These are phyloP conservation scores for Hydropsyche tenuis DNA, from an alignment of 1,140 invertebrate genomes.

Conservation along the genomic window DNA sequence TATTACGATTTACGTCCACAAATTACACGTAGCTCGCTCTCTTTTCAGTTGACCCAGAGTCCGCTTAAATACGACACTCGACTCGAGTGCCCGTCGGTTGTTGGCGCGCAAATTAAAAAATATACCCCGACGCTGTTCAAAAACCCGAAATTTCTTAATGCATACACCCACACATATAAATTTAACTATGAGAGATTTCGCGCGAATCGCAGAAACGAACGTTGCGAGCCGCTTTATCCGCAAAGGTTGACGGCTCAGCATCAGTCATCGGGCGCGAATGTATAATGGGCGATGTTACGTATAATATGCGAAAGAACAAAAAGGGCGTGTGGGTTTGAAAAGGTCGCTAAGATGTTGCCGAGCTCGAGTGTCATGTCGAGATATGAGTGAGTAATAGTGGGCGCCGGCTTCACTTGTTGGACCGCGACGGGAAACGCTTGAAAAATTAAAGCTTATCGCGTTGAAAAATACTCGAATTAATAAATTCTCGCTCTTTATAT, in stretches of 20 bases:
- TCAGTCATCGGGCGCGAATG: constrained; percentile 33
- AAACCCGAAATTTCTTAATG: no score
- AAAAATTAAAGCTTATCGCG: background rate
- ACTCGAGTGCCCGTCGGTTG: background rate
- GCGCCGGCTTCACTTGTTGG: constrained; percentile 35
- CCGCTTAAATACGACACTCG: background rate
- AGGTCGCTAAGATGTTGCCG: constrained; percentile 33
- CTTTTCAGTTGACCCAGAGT: background rate
- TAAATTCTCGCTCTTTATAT: background rate
- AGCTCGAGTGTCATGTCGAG: constrained; percentile 39
- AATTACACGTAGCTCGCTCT: constrained; percentile 2
- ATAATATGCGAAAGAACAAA: constrained; percentile 27
- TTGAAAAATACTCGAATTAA: constrained; percentile 1
- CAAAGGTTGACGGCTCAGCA: constrained; percentile 34
- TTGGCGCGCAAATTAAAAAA: background rate
- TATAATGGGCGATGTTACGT: background rate
- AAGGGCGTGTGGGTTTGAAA: constrained; percentile 28
- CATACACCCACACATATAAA: no score
- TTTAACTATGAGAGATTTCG: no score
- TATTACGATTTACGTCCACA: constrained; percentile 18
- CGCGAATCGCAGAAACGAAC: no score
- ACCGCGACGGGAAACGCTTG: background rate
- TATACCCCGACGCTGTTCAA: no score
- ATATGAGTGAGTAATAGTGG: constrained; percentile 44
- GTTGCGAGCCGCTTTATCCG: no score